Percentiles rank a stretch among this genome's conserved stretches.
phyloP scores from a whole-genome alignment of 2,113 vertebrate genomes.

The Riparia riparia region DNA sequence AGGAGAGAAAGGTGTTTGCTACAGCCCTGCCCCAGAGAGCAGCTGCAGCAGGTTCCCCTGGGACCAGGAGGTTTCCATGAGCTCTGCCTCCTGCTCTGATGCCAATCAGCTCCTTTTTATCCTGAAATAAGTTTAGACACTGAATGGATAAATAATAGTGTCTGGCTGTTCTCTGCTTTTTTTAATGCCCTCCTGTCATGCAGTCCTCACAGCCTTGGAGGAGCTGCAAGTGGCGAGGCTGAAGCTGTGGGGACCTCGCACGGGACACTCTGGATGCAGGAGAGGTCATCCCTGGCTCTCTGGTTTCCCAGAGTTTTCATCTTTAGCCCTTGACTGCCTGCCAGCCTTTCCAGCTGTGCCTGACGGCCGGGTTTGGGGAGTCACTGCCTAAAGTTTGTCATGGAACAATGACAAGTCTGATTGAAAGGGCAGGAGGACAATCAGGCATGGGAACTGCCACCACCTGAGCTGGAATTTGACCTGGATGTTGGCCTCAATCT shows the following conservation, averaged over 20 bases:
- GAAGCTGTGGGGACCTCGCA: not conserved
- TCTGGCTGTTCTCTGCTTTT: not conserved
- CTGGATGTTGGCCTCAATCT: not conserved
- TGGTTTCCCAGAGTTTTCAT: not conserved
- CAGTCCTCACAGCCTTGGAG: not conserved
- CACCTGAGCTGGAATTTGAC: not conserved
- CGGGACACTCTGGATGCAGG: not conserved
- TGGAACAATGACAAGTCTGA: not conserved
- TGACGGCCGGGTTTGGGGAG: not conserved
- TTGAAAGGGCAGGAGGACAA: not conserved
- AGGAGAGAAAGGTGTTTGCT: not conserved
- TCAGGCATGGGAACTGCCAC: not conserved
- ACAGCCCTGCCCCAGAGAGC: not conserved
- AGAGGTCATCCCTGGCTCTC: not conserved
- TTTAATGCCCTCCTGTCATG: not conserved
- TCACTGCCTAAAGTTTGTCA: not conserved
- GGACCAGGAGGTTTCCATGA: not conserved
- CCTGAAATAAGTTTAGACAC: not conserved
- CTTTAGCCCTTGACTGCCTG: not conserved
- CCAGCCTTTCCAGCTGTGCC: not conserved
- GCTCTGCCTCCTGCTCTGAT: not conserved
- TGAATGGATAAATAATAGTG: not conserved
- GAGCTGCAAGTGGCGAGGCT: not conserved
- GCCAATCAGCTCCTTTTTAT: conserved; percentile 13
- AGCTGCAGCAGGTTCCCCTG: not conserved